These are phyloP conservation scores for Gonocerus acuteangulatus DNA, from an alignment of 2,888 invertebrate genomes.

Conservation along the genomic window DNA sequence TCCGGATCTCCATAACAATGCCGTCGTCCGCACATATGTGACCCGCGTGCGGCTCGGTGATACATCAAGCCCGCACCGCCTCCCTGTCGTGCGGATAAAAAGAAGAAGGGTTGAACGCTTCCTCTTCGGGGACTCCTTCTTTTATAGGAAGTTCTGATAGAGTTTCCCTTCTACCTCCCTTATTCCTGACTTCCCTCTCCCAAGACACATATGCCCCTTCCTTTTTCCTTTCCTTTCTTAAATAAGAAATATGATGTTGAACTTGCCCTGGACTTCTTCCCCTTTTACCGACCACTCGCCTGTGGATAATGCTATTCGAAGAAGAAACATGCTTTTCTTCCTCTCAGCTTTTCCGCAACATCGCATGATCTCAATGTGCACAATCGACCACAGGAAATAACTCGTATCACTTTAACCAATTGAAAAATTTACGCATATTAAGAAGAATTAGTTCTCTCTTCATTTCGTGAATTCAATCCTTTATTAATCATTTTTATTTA, in stretches of 20 bases:
- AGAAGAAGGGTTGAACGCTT: slow-evolving; percentile 16
- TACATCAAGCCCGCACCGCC: neutral
- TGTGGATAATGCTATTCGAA: neutral
- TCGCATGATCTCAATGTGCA: neutral
- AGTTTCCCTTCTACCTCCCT: neutral
- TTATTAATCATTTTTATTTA: no score
- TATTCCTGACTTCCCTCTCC: neutral
- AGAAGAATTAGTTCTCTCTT: no score
- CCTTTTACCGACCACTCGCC: neutral
- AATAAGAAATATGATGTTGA: slow-evolving; percentile 2
- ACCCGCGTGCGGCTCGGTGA: neutral
- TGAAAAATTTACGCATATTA: no score
- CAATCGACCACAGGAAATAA: no score
- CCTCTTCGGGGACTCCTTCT: neutral
- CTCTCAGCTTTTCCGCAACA: neutral
- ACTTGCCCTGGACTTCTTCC: neutral
- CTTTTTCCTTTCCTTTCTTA: neutral
- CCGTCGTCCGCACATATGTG: slow-evolving; percentile 1
- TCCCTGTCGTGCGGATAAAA: neutral
- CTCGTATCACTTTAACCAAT: no score
- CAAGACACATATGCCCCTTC: slow-evolving; percentile 12
- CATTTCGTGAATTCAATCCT: no score
- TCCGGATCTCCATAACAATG: slow-evolving; percentile 23
- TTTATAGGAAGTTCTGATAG: neutral
- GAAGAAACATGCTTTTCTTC: neutral